phyloP scores from a whole-genome alignment of 1,140 invertebrate genomes.

The Drosophila arizonae region DNA sequence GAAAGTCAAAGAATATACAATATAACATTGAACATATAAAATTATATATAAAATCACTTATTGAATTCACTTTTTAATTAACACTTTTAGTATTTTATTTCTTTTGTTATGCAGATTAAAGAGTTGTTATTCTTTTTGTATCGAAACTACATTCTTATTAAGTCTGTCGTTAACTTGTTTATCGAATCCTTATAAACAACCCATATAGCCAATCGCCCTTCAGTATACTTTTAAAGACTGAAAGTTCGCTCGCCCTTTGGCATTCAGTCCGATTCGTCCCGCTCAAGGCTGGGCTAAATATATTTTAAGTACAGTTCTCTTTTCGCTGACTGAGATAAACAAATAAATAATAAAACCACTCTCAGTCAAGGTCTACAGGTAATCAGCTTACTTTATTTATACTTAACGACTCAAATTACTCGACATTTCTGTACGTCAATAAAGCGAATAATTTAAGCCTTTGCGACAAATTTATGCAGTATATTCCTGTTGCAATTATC shows the following conservation, averaged over 20 bases:
- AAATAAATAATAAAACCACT: constrained; percentile 26
- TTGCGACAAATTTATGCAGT: background rate
- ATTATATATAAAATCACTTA: too few relatives aligned
- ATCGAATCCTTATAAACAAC: too few relatives aligned
- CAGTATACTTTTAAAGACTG: background rate
- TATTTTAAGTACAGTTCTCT: background rate
- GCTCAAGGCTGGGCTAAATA: background rate
- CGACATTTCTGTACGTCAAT: background rate
- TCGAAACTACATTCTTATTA: too few relatives aligned
- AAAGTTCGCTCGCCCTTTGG: background rate
- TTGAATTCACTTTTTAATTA: too few relatives aligned
- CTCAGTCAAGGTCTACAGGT: constrained; percentile 34
- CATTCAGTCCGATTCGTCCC: background rate
- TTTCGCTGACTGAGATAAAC: background rate
- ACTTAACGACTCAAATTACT: constrained; percentile 1
- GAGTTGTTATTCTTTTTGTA: too few relatives aligned
- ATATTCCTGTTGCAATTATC: constrained; percentile 9
- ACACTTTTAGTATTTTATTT: too few relatives aligned
- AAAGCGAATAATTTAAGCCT: too few relatives aligned
- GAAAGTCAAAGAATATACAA: too few relatives aligned
- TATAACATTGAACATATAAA: too few relatives aligned
- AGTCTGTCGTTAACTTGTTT: too few relatives aligned
- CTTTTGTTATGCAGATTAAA: too few relatives aligned
- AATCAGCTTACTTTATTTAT: constrained; percentile 25
- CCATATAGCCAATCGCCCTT: background rate